Evolutionary conservation across 2,797 vertebrate genomes (phyloP).

Genomic region (Squalus acanthias): DNA sequence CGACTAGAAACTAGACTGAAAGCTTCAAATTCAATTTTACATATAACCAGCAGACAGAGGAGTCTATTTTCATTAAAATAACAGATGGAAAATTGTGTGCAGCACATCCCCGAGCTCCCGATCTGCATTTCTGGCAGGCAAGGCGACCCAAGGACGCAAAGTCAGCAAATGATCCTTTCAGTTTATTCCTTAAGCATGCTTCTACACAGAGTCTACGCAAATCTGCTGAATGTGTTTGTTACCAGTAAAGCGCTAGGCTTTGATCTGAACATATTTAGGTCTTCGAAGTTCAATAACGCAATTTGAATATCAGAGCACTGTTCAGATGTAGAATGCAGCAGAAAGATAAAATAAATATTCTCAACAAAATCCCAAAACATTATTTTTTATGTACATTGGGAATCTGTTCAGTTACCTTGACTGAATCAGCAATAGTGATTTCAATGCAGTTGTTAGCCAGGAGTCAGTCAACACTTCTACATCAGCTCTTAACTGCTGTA

Average conservation of each 20-base stretch:
- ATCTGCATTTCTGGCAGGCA: background rate
- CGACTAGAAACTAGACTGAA: background rate
- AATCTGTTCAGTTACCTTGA: constrained; percentile 68
- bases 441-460: constrained; percentile 89
- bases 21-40: background rate
- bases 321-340: background rate
- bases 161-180: background rate
- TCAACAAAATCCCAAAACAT: background rate
- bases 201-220: background rate
- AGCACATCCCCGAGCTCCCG: background rate
- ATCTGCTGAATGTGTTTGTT: background rate
- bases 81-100: background rate
- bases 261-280: background rate
- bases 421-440: constrained; percentile 90
- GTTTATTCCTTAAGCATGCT: background rate
- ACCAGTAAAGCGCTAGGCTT: background rate
- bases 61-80: background rate
- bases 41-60: background rate
- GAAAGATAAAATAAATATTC: background rate
- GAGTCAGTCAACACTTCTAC: constrained; percentile 90
- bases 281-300: background rate
- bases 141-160: background rate
- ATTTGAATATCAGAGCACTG: background rate
- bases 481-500: constrained; percentile 78
- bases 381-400: background rate